A percentile compares a stretch with the other conserved stretches of the same genome.
phyloP scores from a whole-genome alignment of 2,797 vertebrate genomes.

The Sebastes diploproa region DNA sequence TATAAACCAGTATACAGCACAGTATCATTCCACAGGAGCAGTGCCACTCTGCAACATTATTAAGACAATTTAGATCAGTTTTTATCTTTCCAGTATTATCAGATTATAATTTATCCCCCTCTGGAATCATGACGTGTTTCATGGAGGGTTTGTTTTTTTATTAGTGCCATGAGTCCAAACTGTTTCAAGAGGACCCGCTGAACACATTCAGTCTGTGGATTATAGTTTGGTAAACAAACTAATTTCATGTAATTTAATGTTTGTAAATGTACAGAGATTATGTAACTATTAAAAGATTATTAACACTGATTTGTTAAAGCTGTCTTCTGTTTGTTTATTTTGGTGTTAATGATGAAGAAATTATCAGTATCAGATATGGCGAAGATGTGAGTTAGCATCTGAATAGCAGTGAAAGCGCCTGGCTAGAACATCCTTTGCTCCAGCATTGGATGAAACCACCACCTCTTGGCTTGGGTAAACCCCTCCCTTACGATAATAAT shows the following conservation, averaged over 20 bases:
- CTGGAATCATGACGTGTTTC: not conserved
- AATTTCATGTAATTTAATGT: slow-evolving; percentile 74
- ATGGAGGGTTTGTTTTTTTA: slow-evolving; percentile 40
- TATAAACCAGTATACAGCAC: slow-evolving; percentile 8
- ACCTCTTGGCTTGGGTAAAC: too few relatives aligned
- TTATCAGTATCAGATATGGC: not conserved
- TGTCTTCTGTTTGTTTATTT: not conserved
- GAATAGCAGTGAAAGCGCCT: not conserved
- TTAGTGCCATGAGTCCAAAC: slow-evolving; percentile 50
- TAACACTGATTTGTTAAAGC: slow-evolving; percentile 56
- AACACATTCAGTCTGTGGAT: slow-evolving; percentile 6
- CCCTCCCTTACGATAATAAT: too few relatives aligned
- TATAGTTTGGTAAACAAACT: slow-evolving; percentile 63
- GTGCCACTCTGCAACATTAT: not conserved
- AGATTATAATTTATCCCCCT: not conserved
- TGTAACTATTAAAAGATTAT: slow-evolving; percentile 81
- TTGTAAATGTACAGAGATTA: slow-evolving; percentile 84
- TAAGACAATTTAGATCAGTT: not conserved
- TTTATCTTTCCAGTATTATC: slow-evolving; percentile 22
- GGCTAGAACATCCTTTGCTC: too few relatives aligned
- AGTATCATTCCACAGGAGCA: slow-evolving; percentile 46
- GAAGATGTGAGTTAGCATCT: not conserved
- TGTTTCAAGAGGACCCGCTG: slow-evolving; percentile 34
- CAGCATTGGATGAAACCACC: too few relatives aligned
- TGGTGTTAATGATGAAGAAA: not conserved